Percentiles rank a stretch among this genome's conserved stretches.
Conservation (phyloP, 1,140 invertebrate species). For the Zelostemma sp. region DNA sequence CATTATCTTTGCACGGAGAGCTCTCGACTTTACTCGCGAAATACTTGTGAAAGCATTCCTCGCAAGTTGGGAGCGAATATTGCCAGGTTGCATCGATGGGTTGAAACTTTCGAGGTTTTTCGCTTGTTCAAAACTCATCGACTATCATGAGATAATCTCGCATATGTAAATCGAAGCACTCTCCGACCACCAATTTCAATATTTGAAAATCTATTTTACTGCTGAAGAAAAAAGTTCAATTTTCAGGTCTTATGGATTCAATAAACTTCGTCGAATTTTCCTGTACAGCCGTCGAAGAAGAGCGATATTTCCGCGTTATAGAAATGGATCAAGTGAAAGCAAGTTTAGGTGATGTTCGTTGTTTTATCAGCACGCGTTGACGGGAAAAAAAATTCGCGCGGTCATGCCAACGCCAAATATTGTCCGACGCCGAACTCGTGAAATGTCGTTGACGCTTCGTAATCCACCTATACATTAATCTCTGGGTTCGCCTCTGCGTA, state of each 20-base stretch:
- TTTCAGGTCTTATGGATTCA: slow-evolving; percentile 21
- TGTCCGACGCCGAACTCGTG: not conserved
- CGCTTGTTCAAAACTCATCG: slow-evolving; percentile 40
- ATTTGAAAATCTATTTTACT: slow-evolving; percentile 14
- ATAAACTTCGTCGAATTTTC: slow-evolving; percentile 9
- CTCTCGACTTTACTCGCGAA: too few relatives aligned
- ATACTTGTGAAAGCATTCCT: too few relatives aligned
- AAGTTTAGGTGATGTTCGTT: too few relatives aligned
- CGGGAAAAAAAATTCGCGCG: too few relatives aligned
- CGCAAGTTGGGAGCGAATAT: too few relatives aligned
- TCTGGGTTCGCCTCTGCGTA: slow-evolving; percentile 6
- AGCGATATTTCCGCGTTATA: not conserved
- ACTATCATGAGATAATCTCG: slow-evolving; percentile 31
- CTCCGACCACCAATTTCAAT: slow-evolving; percentile 29
- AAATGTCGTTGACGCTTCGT: not conserved
- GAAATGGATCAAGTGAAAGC: not conserved
- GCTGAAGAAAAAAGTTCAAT: slow-evolving; percentile 16
- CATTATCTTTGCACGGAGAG: not conserved
- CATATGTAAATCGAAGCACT: slow-evolving; percentile 45
- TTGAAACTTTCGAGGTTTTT: slow-evolving; percentile 38
- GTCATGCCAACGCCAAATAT: slow-evolving; percentile 2
- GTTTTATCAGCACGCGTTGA: too few relatives aligned
- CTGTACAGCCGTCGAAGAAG: slow-evolving; percentile 4
- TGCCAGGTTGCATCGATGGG: slow-evolving; percentile 25
- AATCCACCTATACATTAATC: slow-evolving; percentile 28